Percentiles rank a stretch among this genome's conserved stretches.
Conservation (phyloP, 2,113 vertebrate genomes). For the Fregata magnificens region DNA sequence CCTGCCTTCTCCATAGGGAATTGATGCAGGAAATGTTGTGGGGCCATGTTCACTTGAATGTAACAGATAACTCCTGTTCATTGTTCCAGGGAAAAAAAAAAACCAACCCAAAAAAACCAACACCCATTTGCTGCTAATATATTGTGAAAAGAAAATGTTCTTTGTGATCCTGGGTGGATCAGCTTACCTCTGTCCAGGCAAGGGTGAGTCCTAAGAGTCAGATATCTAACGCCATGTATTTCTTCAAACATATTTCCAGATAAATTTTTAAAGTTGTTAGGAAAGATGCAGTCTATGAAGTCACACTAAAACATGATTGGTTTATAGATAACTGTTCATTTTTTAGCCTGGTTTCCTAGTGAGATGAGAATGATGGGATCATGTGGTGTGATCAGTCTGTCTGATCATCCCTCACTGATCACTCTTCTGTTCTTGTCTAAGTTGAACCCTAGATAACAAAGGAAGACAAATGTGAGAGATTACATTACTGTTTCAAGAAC, state of each 20-base stretch:
- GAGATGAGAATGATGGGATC: neutral
- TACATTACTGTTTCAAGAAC: neutral
- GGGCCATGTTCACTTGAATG: constrained; percentile 2
- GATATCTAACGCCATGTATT: neutral
- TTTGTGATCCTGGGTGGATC: neutral
- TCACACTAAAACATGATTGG: neutral
- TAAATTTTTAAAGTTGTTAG: neutral
- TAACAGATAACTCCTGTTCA: constrained; percentile 43
- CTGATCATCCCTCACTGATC: neutral
- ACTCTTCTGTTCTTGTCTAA: neutral
- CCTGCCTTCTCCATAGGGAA: constrained; percentile 45
- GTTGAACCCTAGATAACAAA: neutral
- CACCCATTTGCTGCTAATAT: neutral
- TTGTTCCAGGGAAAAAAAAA: neutral
- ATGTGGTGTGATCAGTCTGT: neutral
- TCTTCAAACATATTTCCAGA: neutral
- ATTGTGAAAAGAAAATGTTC: neutral
- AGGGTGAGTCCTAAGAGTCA: neutral
- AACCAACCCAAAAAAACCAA: neutral
- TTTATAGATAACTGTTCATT: neutral
- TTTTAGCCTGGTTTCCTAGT: neutral
- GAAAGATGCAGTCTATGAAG: neutral
- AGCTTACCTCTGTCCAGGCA: neutral
- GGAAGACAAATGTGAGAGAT: neutral
- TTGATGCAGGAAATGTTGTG: constrained; percentile 55